These are phyloP conservation scores for Luperina testacea DNA, from an alignment of 2,888 invertebrate genomes.

Conservation along the genomic window DNA sequence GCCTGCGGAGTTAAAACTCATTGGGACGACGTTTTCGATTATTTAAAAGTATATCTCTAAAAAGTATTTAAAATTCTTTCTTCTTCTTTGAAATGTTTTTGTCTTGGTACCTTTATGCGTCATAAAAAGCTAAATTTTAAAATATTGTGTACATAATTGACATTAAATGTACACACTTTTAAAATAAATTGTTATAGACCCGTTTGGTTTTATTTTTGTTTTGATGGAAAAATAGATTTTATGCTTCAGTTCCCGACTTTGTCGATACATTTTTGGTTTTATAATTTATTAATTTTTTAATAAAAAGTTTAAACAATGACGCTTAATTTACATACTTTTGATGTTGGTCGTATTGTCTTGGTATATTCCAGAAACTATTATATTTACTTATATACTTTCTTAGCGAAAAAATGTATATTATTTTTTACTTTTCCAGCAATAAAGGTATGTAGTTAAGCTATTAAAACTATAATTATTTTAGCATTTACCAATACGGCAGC, in stretches of 20 bases:
- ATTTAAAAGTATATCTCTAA: slow-evolving; percentile 53
- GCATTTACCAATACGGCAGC: slow-evolving; percentile 90
- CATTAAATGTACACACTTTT: slow-evolving; percentile 66
- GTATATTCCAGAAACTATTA: slow-evolving; percentile 11
- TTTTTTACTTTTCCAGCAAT: slow-evolving; percentile 71
- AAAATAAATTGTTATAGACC: slow-evolving; percentile 60
- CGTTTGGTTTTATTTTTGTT: slow-evolving; percentile 58
- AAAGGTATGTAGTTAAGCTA: slow-evolving; percentile 83
- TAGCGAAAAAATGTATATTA: slow-evolving; percentile 22
- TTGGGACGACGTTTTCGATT: slow-evolving; percentile 67
- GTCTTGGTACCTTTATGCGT: slow-evolving; percentile 65
- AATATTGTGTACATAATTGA: slow-evolving; percentile 66
- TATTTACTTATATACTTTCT: slow-evolving; percentile 11
- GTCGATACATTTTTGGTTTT: slow-evolving; percentile 66
- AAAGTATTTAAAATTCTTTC: slow-evolving; percentile 57
- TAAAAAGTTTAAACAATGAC: slow-evolving; percentile 68
- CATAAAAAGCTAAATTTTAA: slow-evolving; percentile 52
- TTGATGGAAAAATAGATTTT: slow-evolving; percentile 55
- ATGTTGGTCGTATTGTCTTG: slow-evolving; percentile 71
- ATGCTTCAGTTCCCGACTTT: slow-evolving; percentile 65
- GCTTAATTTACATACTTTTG: slow-evolving; percentile 85
- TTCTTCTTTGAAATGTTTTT: slow-evolving; percentile 58
- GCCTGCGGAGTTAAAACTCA: slow-evolving; percentile 74
- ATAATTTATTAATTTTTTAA: slow-evolving; percentile 66
- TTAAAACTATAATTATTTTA: slow-evolving; percentile 80